Base-by-base conservation (phyloP, 2,113 vertebrate species). In the Vidua macroura region DNA sequence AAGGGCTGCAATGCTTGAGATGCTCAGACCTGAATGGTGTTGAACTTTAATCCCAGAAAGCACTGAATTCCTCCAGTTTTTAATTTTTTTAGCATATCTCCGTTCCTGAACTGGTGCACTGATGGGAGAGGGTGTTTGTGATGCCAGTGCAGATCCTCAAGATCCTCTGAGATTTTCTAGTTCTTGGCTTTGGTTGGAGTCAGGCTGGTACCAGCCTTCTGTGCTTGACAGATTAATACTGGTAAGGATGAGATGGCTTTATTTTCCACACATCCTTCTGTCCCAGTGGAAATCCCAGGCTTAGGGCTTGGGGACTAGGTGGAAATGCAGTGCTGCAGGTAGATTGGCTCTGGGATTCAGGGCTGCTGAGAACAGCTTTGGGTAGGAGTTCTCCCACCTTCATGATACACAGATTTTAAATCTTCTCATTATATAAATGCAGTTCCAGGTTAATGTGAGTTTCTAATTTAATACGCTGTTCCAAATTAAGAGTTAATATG, bases 381-480 rank as follows among this genome's bases (percentile, higher is more conserved):
- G 48, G 55, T 58, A 93, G 60, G 56, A 90, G 46, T 35, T 92
- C 83, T 94, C 56, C 35, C 60, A 93, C 75, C 49, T 95, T 72
- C 56, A 4, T 56, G 66, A 89, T 80, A 60, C 49, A 62, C 48
- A 86, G 74, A 86, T 96, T 96, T 96, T 88, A 79, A 94, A 77
- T 73, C 81, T 92, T 68, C 68, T 85, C 63, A 76, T 95, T 90
- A 89, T 74, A 97, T 80, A 92, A 96, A 96, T 78, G 92, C 85
- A 86, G 83, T 95, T 96, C 78, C 88, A 96, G 92, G 90, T 96
- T 97, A 94, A 96, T 96, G 95, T 44, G 62, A 94, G 83, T 68
- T 93, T 95, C 83, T 96, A 95, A 94, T 96, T 97, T 88, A 96
- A 95, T 93, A 83, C 3, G 1, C 72, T 92, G 19, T 48, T 96